A percentile compares a stretch with the other conserved stretches of the same genome.
Conservation (phyloP, 2,888 invertebrate species). For the Poecilus cupreus region DNA sequence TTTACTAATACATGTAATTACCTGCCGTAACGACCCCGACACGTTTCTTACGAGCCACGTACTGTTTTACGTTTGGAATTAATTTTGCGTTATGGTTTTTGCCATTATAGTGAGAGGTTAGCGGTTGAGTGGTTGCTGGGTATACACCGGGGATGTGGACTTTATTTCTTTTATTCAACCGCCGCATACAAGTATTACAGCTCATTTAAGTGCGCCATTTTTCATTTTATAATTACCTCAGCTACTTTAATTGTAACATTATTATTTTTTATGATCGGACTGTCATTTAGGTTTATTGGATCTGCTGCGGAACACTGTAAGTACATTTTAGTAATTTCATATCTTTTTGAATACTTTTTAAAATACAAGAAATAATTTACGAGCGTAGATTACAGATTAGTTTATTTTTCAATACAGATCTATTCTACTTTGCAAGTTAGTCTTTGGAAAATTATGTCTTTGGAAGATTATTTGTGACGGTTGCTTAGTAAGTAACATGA, state of each 20-base stretch:
- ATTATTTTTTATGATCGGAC: conserved; percentile 10
- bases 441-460: too few relatives aligned
- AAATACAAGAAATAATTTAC: too few relatives aligned
- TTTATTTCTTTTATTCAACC: neutral
- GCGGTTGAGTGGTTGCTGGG: neutral
- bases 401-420: too few relatives aligned
- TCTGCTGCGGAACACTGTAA: neutral
- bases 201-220: neutral
- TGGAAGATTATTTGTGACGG: too few relatives aligned
- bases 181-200: neutral
- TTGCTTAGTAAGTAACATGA: too few relatives aligned
- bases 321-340: neutral
- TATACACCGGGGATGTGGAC: neutral
- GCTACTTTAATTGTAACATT: conserved; percentile 18
- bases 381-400: too few relatives aligned
- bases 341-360: too few relatives aligned
- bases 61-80: conserved; percentile 19
- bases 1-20: conserved; percentile 47
- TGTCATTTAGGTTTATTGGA: neutral
- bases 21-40: conserved; percentile 26
- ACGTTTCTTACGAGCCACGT: conserved; percentile 29
- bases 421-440: too few relatives aligned
- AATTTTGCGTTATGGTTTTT: conserved; percentile 38
- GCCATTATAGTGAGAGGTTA: conserved; percentile 13
- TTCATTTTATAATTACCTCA: conserved; percentile 7